Evolutionary conservation across 2,888 invertebrate genomes (phyloP).

Genomic region (Podabrus alpinus): DNA sequence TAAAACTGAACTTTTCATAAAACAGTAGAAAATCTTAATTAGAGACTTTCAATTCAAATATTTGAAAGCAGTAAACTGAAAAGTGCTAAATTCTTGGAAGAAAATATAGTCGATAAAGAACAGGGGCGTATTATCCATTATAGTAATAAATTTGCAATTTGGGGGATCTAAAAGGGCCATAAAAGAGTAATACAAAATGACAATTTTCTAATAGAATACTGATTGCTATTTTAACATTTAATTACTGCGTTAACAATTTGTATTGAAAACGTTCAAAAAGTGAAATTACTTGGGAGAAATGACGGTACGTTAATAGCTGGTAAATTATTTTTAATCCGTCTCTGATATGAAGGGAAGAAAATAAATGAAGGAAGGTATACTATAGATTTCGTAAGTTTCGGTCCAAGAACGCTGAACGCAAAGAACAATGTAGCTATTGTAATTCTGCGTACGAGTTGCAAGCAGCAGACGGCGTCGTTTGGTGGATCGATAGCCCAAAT

Average conservation of each 20-base stretch:
- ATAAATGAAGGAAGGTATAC: constrained; percentile 9
- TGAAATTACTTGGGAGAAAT: neutral
- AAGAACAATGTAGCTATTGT: constrained; percentile 30
- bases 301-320: neutral
- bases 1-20: constrained; percentile 7
- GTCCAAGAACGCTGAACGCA: constrained; percentile 10
- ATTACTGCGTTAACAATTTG: neutral
- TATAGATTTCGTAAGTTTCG: constrained; percentile 17
- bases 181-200: neutral
- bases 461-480: constrained; percentile 32
- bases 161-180: neutral
- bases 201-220: neutral
- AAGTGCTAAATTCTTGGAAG: constrained; percentile 10
- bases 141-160: neutral
- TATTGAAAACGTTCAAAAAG: neutral
- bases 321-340: neutral
- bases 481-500: constrained; percentile 31
- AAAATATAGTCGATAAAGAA: constrained; percentile 7
- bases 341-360: constrained; percentile 7
- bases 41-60: constrained; percentile 14
- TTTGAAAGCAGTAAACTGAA: constrained; percentile 19
- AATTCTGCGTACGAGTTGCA: constrained; percentile 29
- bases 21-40: constrained; percentile 13
- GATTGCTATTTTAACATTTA: neutral
- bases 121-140: neutral